Evolutionary conservation across 2,888 invertebrate genomes (phyloP).

Genomic region (Acronicta psi): DNA sequence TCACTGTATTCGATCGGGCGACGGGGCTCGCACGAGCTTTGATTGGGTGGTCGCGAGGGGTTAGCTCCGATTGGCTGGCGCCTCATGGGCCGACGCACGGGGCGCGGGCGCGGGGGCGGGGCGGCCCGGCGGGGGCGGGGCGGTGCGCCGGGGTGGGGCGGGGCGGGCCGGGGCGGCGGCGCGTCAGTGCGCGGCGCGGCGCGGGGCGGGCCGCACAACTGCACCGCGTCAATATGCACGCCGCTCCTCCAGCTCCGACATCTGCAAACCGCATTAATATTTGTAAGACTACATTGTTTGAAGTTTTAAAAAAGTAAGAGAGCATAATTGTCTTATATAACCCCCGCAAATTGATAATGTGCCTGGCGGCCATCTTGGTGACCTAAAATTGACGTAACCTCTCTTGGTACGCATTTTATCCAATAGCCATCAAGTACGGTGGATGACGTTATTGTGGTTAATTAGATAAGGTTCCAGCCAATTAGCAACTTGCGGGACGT

Average conservation of each 20-base stretch:
- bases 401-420: too few species aligned
- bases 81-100: slow-evolving; percentile 38
- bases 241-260: slow-evolving; percentile 83
- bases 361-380: too few species aligned
- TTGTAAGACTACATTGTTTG: too few species aligned
- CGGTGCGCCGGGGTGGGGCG: neutral
- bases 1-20: slow-evolving; percentile 17
- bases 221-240: slow-evolving; percentile 84
- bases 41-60: slow-evolving; percentile 1
- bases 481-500: too few species aligned
- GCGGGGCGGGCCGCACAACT: slow-evolving; percentile 34
- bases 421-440: too few species aligned
- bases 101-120: slow-evolving; percentile 2
- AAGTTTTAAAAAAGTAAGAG: too few species aligned
- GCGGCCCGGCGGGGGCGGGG: neutral
- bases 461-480: too few species aligned
- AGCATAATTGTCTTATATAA: too few species aligned
- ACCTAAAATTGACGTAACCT: too few species aligned
- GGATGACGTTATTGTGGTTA: too few species aligned
- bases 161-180: neutral
- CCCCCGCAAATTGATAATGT: too few species aligned
- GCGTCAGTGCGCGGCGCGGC: slow-evolving; percentile 37
- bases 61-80: slow-evolving; percentile 5
- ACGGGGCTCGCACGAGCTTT: slow-evolving; percentile 4
- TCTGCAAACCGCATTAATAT: slow-evolving; percentile 61